phyloP scores from a whole-genome alignment of 2,888 invertebrate genomes.

The Pyralis farinalis region DNA sequence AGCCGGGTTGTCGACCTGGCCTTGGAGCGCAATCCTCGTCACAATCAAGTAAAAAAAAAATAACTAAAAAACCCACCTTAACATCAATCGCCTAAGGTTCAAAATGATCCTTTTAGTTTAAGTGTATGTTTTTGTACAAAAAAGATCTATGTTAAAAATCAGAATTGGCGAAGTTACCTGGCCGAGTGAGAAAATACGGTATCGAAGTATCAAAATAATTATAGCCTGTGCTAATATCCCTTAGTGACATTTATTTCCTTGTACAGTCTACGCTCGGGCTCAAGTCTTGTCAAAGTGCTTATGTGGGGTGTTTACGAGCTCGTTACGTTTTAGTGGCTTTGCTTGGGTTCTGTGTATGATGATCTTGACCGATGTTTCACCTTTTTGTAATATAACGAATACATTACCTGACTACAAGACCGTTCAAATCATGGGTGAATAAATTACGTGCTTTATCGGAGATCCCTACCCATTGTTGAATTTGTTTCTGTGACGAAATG shows the following conservation, averaged over 20 bases:
- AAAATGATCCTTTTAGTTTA: background rate
- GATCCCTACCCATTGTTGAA: too few relatives aligned
- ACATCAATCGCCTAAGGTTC: constrained; percentile 1
- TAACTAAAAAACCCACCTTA: constrained; percentile 35
- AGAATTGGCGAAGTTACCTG: constrained; percentile 2
- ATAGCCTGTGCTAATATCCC: background rate
- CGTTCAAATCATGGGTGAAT: too few relatives aligned
- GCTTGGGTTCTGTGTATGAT: too few relatives aligned
- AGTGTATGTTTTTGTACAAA: background rate
- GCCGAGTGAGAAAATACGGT: background rate
- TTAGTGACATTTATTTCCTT: background rate
- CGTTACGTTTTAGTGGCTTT: constrained; percentile 10
- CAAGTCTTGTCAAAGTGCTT: background rate
- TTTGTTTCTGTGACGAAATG: too few relatives aligned
- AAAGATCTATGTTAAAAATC: constrained; percentile 4
- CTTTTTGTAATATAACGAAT: too few relatives aligned
- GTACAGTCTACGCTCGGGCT: background rate
- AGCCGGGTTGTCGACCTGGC: constrained; percentile 71
- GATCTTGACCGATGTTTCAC: too few relatives aligned
- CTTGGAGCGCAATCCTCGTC: constrained; percentile 57
- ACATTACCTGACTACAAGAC: too few relatives aligned
- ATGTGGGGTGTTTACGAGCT: background rate
- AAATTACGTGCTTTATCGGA: too few relatives aligned
- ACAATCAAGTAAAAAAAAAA: constrained; percentile 17
- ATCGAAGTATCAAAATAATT: background rate